phyloP scores from a whole-genome alignment of 2,888 invertebrate species.

The Digitonthophagus gazella region DNA sequence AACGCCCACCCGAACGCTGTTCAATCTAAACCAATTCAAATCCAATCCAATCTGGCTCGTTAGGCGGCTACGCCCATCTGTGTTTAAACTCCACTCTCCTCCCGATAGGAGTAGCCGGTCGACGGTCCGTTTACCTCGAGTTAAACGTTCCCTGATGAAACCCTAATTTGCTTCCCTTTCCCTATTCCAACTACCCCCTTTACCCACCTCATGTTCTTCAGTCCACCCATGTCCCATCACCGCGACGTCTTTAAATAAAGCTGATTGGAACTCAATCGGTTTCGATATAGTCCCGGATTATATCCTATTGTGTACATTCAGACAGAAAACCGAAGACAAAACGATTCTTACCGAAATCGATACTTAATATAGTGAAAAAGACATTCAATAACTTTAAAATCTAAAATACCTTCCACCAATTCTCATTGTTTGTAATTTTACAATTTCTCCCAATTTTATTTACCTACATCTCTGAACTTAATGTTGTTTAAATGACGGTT shows the following conservation, averaged over 20 bases:
- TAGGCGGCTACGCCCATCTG: slow-evolving; percentile 47
- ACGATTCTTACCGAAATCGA: too few species aligned
- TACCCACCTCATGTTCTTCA: not conserved
- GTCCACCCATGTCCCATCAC: not conserved
- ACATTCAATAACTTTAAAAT: too few species aligned
- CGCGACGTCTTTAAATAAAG: slow-evolving; percentile 45
- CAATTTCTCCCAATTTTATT: not conserved
- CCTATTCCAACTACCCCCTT: not conserved
- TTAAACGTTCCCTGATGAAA: slow-evolving; percentile 50
- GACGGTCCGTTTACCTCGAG: slow-evolving; percentile 33
- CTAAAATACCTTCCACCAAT: too few species aligned
- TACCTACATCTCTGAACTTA: slow-evolving; percentile 4
- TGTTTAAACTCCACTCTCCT: slow-evolving; percentile 46
- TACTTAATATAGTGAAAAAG: too few species aligned
- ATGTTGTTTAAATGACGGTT: slow-evolving; percentile 46
- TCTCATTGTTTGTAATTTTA: not conserved
- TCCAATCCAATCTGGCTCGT: slow-evolving; percentile 51
- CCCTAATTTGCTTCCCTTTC: slow-evolving; percentile 50
- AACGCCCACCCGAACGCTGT: slow-evolving; percentile 48
- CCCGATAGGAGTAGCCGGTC: slow-evolving; percentile 16
- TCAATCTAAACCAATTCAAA: slow-evolving; percentile 51
- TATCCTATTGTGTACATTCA: not conserved
- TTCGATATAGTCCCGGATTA: slow-evolving; percentile 20
- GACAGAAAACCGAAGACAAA: too few species aligned
- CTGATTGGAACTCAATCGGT: slow-evolving; percentile 37